Evolutionary conservation across 2,888 invertebrate genomes (phyloP).

Genomic region (Drosophila trichaetosa): DNA sequence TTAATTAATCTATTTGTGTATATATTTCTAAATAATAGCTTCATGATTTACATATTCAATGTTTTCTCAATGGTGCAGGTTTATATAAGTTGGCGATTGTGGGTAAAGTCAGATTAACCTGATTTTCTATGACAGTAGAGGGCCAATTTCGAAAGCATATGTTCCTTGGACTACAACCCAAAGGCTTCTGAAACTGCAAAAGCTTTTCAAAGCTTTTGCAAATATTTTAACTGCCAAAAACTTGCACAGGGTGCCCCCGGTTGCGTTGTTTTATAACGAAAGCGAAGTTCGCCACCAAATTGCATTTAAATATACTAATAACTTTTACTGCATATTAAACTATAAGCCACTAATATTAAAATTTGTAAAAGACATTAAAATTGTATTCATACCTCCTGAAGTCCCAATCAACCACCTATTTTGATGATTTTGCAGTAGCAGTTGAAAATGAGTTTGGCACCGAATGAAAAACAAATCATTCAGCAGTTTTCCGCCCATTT

Average conservation of each 20-base stretch:
- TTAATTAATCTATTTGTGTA: background rate
- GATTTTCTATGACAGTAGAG: background rate
- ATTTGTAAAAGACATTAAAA: background rate
- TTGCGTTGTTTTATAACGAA: background rate
- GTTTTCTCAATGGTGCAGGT: background rate
- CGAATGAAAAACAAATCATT: background rate
- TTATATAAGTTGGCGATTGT: background rate
- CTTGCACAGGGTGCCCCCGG: constrained; percentile 32
- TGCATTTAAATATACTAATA: background rate
- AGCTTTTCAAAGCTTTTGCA: constrained; percentile 28
- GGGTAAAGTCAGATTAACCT: background rate
- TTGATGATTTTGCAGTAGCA: background rate
- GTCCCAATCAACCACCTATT: background rate
- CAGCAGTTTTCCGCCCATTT: background rate
- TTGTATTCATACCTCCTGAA: background rate
- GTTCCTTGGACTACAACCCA: background rate
- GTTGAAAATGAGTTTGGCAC: background rate
- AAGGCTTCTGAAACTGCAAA: background rate
- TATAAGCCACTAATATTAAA: background rate
- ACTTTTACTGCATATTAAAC: background rate
- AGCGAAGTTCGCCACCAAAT: constrained; percentile 28
- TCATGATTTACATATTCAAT: background rate
- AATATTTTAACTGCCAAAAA: constrained; percentile 1
- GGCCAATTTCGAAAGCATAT: background rate
- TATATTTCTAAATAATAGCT: background rate